Evolutionary conservation across 2,797 vertebrate species (phyloP), one percentile per base, ranked within the genome.

Genomic region (Pantherophis alleghaniensis): DNA sequence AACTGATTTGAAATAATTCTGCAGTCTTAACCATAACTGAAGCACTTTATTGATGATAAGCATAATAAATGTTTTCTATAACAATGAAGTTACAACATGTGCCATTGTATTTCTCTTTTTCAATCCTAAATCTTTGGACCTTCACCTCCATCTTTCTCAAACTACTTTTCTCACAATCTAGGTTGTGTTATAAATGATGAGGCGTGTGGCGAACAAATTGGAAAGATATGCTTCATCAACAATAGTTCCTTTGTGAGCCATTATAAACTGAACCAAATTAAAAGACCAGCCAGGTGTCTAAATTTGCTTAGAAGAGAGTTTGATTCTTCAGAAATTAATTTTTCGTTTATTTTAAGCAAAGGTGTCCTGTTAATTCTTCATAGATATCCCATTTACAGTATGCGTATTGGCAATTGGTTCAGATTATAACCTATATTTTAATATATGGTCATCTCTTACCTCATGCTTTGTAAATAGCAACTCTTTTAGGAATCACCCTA

Each of bases 211-310:
- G 61, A 87, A 87, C 79, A 60, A 59, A 92, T 63, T 89, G 93
- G 87, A 93, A 92, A 37, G 83, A 92, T 37, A 61, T 90, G 59
- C 88, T 87, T 89, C 91, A 90, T 9, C 69, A 79, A 90, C 63
- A 92, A 91, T 57, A 86, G 79, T 69, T 90, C 90, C 53, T 92
- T 93, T 92, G 93, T 56, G 74, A 86, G 88, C 42, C 61, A 37
- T 94, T 90, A 90, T 69, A 66, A 22, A 90, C 26, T 42, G 51
- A 92, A 88, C 22, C 79, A 92, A 89, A 63, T 89, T 93, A 89
- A n/a, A 89, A 56, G 47, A 47, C 12, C 47, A 28, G 42, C 47
- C 37, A 74, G 74, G 28, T 94, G 89, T 59, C 57, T 69, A 88
- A 55, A 92, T 92, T 28, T 87, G 32, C 47, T 51, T 59, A 90